Conservation (phyloP, 2,888 invertebrate species). For the Euproctis similis region DNA sequence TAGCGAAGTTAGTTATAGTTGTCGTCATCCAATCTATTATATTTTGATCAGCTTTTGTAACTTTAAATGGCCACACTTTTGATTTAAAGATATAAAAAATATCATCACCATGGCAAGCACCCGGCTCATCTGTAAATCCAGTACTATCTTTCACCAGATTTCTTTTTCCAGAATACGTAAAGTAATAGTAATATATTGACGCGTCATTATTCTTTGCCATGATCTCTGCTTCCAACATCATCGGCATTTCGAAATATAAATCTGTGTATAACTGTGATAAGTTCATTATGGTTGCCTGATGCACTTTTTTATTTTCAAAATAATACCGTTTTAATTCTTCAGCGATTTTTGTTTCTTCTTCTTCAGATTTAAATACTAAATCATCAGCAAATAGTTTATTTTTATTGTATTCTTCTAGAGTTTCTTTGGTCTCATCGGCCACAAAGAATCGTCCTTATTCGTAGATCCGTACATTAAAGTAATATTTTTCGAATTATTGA, state of each 20-base stretch:
- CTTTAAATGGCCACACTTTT: slow-evolving; percentile 37
- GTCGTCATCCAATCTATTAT: slow-evolving; percentile 47
- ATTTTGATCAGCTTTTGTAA: slow-evolving; percentile 34
- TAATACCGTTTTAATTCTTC: slow-evolving; percentile 52
- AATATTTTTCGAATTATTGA: slow-evolving; percentile 36
- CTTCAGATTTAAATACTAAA: slow-evolving; percentile 39
- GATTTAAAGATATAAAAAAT: slow-evolving; percentile 49
- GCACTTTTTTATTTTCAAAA: slow-evolving; percentile 55
- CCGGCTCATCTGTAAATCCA: slow-evolving; percentile 31
- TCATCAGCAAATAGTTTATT: slow-evolving; percentile 51
- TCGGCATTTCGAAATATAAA: slow-evolving; percentile 51
- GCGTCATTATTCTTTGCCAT: slow-evolving; percentile 25
- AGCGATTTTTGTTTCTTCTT: slow-evolving; percentile 28
- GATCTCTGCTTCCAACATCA: slow-evolving; percentile 42
- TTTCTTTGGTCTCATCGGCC: slow-evolving; percentile 23
- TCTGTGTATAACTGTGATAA: slow-evolving; percentile 48
- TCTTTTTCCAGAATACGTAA: slow-evolving; percentile 49
- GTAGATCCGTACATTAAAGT: slow-evolving; percentile 46
- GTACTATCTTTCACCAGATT: slow-evolving; percentile 42
- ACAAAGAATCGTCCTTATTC: slow-evolving; percentile 42
- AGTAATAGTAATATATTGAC: slow-evolving; percentile 49
- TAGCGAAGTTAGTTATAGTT: slow-evolving; percentile 60
- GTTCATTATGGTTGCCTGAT: slow-evolving; percentile 37
- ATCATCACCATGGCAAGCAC: slow-evolving; percentile 59
- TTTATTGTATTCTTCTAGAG: slow-evolving; percentile 31